Evolutionary conservation across 2,888 invertebrate species (phyloP), one percentile per base, ranked within the genome.

Genomic region (Spilarctia lutea): DNA sequence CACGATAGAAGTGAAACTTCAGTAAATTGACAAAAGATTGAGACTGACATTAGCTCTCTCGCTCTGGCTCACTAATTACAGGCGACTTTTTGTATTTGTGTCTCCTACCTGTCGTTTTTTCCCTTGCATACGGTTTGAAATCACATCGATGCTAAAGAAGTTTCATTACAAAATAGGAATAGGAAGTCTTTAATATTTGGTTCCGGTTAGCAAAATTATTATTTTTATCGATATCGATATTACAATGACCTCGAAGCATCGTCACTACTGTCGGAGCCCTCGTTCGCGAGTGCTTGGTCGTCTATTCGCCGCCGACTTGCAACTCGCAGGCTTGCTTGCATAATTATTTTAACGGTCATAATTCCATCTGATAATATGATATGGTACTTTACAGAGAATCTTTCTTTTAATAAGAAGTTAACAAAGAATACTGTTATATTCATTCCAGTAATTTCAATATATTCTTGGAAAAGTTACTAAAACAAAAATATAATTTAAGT

Each of bases 271-370:
- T 72, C 84, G 83, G 89, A 90, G 90, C 88, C 89, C 91, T 88
- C 88, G 88, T 86, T 86, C 83, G 89, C 81, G 85, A 88, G 82
- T 81, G 89, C 85, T 88, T 86, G 85, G 85, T 83, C 87, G 86
- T 86, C 87, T 88, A 86, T 86, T 83, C 83, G 80, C 78, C 77
- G 83, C 11, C 79, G 83, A 81, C 87, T 88, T 88, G 90, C 91
- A 89, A 85, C 88, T 88, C 86, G 81, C 88, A 85, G 86, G 87
- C 92, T 90, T 78, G 83, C 89, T 89, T 94, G 94, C 94, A 93
- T 94, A 94, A 94, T 94, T 93, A 91, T 87, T 86, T 87, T 89
- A 92, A 90, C 90, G 88, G 91, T 86, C 88, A 83, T 74, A 30
- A 63, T 56, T 56, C 24, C 24, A 56, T 56, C 52, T 24, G n/a